These are phyloP conservation scores for Holotrichia oblita DNA, from an alignment of 1,140 invertebrate species.

Conservation along the genomic window DNA sequence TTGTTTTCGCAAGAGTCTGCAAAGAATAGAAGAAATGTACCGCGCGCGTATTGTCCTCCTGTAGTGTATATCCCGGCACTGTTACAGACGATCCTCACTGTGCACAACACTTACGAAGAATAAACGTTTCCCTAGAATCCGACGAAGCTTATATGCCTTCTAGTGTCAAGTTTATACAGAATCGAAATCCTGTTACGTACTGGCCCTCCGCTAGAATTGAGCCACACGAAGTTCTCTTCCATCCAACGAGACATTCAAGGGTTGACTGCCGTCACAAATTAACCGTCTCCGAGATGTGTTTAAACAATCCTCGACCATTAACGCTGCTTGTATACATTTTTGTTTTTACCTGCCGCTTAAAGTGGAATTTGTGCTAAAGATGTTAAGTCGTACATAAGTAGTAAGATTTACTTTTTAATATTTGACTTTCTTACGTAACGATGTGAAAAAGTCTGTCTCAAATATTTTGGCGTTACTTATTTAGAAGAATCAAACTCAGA, in stretches of 20 bases:
- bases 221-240: neutral
- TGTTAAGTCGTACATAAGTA: neutral
- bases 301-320: neutral
- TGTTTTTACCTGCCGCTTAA: slow-evolving; percentile 12
- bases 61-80: slow-evolving; percentile 25
- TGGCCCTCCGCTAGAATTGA: slow-evolving; percentile 13
- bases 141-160: slow-evolving; percentile 34
- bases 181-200: slow-evolving; percentile 18
- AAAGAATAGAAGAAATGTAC: slow-evolving; percentile 27
- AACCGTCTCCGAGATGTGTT: neutral
- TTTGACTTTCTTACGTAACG: no score
- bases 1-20: slow-evolving; percentile 15
- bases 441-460: no score
- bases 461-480: no score
- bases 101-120: slow-evolving; percentile 31
- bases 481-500: no score
- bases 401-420: neutral
- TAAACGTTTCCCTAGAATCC: slow-evolving; percentile 24
- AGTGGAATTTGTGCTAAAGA: neutral
- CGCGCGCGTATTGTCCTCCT: slow-evolving; percentile 26
- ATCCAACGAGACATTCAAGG: neutral
- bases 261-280: neutral
- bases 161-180: slow-evolving; percentile 19
- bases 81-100: slow-evolving; percentile 20
- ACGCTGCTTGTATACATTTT: neutral